Percentiles rank a stretch among this genome's conserved stretches.
Evolutionary conservation across 2,113 vertebrate species (phyloP).

Genomic region (Mustelus asterias): DNA sequence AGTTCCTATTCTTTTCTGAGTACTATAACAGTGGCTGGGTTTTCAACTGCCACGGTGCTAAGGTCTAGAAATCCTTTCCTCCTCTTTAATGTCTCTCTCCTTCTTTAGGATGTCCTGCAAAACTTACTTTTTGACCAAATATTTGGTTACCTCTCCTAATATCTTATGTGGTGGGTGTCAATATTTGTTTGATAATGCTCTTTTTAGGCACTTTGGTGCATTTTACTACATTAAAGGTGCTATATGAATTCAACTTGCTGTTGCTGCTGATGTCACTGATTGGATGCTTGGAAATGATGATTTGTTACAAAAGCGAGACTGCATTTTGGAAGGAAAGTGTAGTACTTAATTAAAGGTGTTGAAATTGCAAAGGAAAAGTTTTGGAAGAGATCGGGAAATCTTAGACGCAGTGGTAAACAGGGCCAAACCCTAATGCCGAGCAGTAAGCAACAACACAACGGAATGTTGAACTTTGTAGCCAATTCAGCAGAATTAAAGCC

Average conservation of each 20-base stretch:
- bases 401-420: neutral
- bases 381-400: neutral
- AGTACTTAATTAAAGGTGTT: neutral
- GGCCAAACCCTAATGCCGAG: neutral
- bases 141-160: neutral
- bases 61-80: neutral
- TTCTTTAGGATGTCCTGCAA: neutral
- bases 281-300: neutral
- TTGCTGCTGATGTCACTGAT: neutral
- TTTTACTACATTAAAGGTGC: neutral
- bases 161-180: too few species aligned
- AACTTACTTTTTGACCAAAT: neutral
- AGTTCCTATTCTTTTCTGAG: neutral
- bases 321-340: neutral
- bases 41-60: neutral
- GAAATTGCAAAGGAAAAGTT: neutral
- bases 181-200: neutral
- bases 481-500: neutral
- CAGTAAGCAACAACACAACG: neutral
- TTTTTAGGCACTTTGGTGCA: neutral
- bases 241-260: neutral
- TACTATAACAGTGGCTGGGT: neutral
- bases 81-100: neutral
- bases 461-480: neutral
- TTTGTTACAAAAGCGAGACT: neutral